Conservation (phyloP, 2,113 vertebrate genomes). For the Marmota monax region DNA sequence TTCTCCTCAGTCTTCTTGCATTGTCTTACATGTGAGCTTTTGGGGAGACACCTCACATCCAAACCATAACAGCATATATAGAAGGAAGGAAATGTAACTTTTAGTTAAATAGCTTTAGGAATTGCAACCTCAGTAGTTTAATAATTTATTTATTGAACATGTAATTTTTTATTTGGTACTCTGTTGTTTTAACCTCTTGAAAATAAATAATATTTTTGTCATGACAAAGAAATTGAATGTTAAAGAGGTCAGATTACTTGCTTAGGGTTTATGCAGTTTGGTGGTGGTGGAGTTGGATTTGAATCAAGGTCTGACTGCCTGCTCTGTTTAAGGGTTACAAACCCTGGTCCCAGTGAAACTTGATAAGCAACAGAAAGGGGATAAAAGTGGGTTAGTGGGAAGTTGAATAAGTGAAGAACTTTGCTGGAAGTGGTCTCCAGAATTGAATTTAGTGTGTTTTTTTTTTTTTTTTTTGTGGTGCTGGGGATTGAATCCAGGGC, state of each 20-base stretch:
- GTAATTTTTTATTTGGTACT: conserved; percentile 39
- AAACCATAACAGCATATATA: background rate
- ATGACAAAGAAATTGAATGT: conserved; percentile 19
- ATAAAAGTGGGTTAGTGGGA: background rate
- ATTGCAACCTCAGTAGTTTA: conserved; percentile 26
- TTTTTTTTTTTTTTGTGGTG: no score
- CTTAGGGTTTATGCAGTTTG: background rate
- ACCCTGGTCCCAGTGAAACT: background rate
- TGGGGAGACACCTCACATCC: no score
- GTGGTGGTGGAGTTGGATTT: background rate
- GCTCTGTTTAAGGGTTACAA: background rate
- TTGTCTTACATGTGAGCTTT: no score
- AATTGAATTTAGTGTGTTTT: background rate
- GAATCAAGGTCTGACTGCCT: background rate
- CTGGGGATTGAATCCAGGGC: no score
- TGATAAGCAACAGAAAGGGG: background rate
- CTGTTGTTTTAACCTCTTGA: background rate
- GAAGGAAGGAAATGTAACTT: background rate
- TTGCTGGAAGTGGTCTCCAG: background rate
- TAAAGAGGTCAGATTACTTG: background rate
- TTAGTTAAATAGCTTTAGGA: conserved; percentile 39
- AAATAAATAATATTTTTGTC: conserved; percentile 1
- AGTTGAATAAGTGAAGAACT: background rate
- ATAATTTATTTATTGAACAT: conserved; percentile 19
- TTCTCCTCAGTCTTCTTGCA: no score